These are phyloP conservation scores for Zaprionus inermis DNA, from an alignment of 1,140 invertebrate genomes.

Conservation along the genomic window DNA sequence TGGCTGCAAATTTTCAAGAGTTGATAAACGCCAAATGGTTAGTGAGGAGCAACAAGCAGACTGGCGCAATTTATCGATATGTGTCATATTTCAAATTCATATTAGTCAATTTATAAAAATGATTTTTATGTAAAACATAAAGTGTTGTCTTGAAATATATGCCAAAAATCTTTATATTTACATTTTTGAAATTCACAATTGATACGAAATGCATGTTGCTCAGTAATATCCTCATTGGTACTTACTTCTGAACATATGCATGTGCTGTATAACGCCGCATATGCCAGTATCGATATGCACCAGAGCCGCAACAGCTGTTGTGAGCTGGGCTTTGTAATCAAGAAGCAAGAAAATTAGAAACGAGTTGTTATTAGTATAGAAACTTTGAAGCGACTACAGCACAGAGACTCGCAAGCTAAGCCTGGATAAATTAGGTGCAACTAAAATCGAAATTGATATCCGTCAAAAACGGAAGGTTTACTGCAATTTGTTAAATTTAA, in stretches of 20 bases:
- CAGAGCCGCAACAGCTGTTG: conserved; percentile 42
- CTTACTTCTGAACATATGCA: neutral
- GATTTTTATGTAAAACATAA: neutral
- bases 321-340: conserved; percentile 52
- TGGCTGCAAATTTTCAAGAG: conserved; percentile 66
- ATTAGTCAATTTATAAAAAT: neutral
- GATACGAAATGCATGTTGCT: neutral
- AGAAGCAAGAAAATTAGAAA: conserved; percentile 61
- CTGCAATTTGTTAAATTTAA: conserved; percentile 19
- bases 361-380: conserved; percentile 65
- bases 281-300: conserved; percentile 27
- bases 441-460: conserved; percentile 16
- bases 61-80: conserved; percentile 44
- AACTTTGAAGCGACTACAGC: conserved; percentile 49
- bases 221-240: neutral
- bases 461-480: neutral
- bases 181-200: neutral
- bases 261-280: conserved; percentile 30
- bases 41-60: conserved; percentile 55
- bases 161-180: neutral
- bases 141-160: neutral
- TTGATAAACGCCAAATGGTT: conserved; percentile 50
- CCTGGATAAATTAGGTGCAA: conserved; percentile 2
- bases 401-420: conserved; percentile 24
- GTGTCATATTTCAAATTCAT: conserved; percentile 11